Conservation (phyloP, 2,888 invertebrate species). For the Caenorhabditis sp. region DNA sequence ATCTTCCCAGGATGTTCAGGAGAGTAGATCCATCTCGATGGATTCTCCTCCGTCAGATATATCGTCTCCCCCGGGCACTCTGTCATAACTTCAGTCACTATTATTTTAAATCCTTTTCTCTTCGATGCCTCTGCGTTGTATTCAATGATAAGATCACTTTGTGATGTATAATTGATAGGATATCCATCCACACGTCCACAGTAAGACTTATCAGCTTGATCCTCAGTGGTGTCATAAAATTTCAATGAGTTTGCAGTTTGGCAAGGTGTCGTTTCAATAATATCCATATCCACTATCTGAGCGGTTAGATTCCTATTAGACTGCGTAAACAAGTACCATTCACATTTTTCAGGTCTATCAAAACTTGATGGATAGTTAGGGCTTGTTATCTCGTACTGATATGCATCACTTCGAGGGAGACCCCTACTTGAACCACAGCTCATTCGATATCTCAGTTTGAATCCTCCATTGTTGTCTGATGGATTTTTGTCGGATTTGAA, state of each 20-base stretch:
- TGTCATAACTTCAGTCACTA: slow-evolving; percentile 49
- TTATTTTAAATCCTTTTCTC: slow-evolving; percentile 50
- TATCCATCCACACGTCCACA: too few species aligned
- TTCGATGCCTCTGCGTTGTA: slow-evolving; percentile 7
- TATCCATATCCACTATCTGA: slow-evolving; percentile 55
- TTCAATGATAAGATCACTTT: too few species aligned
- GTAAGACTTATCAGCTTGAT: too few species aligned
- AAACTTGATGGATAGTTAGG: slow-evolving; percentile 76
- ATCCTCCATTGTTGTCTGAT: background rate
- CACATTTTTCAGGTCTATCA: slow-evolving; percentile 78
- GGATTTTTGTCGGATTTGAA: too few species aligned
- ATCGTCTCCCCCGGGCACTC: slow-evolving; percentile 50
- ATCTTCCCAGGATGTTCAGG: slow-evolving; percentile 55
- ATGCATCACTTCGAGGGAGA: slow-evolving; percentile 53
- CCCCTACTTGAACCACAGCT: slow-evolving; percentile 60
- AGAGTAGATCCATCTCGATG: slow-evolving; percentile 38
- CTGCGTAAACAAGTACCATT: slow-evolving; percentile 67
- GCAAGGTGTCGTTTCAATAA: slow-evolving; percentile 38
- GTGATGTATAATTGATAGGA: too few species aligned
- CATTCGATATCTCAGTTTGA: slow-evolving; percentile 23
- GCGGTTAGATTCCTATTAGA: slow-evolving; percentile 58
- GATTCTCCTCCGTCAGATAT: slow-evolving; percentile 43
- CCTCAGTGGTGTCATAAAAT: too few species aligned
- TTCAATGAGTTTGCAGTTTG: background rate
- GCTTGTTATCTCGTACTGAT: slow-evolving; percentile 74